Conservation (phyloP, 2,888 invertebrate genomes). For the Nephrotoma flavescens region DNA sequence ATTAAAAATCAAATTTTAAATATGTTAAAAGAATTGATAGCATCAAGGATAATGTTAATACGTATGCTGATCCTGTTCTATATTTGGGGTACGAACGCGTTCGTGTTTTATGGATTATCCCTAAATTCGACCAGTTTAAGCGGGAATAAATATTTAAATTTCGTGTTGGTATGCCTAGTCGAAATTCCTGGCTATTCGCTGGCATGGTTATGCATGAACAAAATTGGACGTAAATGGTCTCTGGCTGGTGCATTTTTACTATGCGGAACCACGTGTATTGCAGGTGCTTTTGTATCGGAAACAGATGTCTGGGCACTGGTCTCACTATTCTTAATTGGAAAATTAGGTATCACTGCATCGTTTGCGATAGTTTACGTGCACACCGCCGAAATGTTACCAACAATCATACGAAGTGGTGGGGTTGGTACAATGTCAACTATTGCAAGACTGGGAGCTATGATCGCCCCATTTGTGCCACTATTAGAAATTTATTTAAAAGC, state of each 20-base stretch:
- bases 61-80: conserved; percentile 34
- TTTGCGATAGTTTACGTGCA: conserved; percentile 49
- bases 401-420: conserved; percentile 39
- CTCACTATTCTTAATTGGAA: conserved; percentile 42
- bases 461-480: conserved; percentile 45
- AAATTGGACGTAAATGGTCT: conserved; percentile 36
- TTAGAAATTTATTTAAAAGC: conserved; percentile 36
- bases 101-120: conserved; percentile 53
- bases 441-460: conserved; percentile 42
- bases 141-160: conserved; percentile 53
- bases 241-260: conserved; percentile 37
- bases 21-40: conserved; percentile 32
- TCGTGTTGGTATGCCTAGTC: conserved; percentile 42
- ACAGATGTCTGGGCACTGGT: conserved; percentile 40
- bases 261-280: conserved; percentile 37
- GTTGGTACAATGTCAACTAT: conserved; percentile 44
- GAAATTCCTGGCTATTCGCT: conserved; percentile 44
- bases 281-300: conserved; percentile 37
- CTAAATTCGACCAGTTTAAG: conserved; percentile 48
- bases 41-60: conserved; percentile 31
- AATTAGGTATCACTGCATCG: conserved; percentile 46
- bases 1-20: conserved; percentile 25
- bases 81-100: conserved; percentile 46
- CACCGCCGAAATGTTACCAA: conserved; percentile 33
- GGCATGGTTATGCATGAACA: conserved; percentile 34